These are phyloP conservation scores for Subacronicta megacephala DNA, from an alignment of 2,888 invertebrate species.

Conservation along the genomic window DNA sequence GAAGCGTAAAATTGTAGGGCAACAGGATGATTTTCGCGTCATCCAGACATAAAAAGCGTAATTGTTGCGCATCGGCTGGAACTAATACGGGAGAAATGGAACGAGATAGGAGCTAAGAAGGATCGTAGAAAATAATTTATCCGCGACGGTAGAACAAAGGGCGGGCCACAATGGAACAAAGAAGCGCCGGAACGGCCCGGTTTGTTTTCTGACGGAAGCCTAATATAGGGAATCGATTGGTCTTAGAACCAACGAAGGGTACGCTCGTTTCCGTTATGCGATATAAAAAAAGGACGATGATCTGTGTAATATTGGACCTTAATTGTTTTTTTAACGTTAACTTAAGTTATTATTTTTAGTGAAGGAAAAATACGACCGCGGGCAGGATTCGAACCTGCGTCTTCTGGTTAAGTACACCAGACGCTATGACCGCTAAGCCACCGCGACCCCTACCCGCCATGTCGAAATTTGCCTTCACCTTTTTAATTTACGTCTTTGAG, in stretches of 20 bases:
- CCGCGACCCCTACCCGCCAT: too few relatives aligned
- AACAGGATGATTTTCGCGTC: slow-evolving; percentile 87
- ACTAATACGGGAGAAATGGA: slow-evolving; percentile 89
- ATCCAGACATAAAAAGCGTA: slow-evolving; percentile 87
- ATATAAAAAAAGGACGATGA: slow-evolving; percentile 65
- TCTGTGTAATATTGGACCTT: slow-evolving; percentile 47
- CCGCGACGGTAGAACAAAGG: slow-evolving; percentile 86
- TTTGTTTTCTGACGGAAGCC: slow-evolving; percentile 86
- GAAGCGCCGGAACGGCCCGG: slow-evolving; percentile 79
- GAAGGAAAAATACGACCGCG: too few relatives aligned
- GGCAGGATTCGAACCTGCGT: too few relatives aligned
- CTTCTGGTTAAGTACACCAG: too few relatives aligned
- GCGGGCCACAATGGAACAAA: slow-evolving; percentile 84
- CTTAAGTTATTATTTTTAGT: too few relatives aligned
- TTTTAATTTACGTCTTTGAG: too few relatives aligned
- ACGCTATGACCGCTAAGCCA: too few relatives aligned
- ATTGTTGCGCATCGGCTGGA: slow-evolving; percentile 89
- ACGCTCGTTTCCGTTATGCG: slow-evolving; percentile 71
- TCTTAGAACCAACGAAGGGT: slow-evolving; percentile 74
- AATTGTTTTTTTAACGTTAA: slow-evolving; percentile 33
- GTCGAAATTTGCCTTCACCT: too few relatives aligned
- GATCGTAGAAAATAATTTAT: slow-evolving; percentile 88
- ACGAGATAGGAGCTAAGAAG: slow-evolving; percentile 86
- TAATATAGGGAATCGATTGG: slow-evolving; percentile 86
- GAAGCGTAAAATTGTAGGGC: slow-evolving; percentile 86